Percentiles rank a stretch among this genome's conserved stretches.
Conservation (phyloP, 2,888 invertebrate species). For the Acanthosepion lycidas region DNA sequence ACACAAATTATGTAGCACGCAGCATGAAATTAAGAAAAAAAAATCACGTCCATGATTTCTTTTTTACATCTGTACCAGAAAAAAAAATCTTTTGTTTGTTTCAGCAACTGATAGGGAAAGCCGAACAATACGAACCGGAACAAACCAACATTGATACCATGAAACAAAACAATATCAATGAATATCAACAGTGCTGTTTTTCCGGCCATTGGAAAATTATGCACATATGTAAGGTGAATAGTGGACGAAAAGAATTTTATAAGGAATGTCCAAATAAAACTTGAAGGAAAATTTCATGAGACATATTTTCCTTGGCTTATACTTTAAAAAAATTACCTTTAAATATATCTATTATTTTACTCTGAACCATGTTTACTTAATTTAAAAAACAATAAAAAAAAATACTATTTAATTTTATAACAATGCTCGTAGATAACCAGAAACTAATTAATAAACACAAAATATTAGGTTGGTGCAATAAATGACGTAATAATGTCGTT, state of each 20-base stretch:
- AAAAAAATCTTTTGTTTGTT: neutral
- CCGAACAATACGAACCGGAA: neutral
- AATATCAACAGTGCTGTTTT: neutral
- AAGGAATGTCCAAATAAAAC: neutral
- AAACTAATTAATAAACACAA: no score
- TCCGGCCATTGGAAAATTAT: neutral
- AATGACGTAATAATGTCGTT: no score
- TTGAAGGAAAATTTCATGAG: neutral
- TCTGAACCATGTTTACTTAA: no score
- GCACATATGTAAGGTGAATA: neutral
- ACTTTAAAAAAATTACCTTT: no score
- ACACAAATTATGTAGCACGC: neutral
- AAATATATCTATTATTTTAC: no score
- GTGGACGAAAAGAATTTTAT: neutral
- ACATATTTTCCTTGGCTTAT: no score
- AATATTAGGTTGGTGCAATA: no score
- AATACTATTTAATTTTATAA: no score
- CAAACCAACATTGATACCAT: neutral
- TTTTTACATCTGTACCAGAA: neutral
- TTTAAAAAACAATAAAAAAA: no score
- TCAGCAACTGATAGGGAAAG: neutral
- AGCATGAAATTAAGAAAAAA: neutral
- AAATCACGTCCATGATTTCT: neutral
- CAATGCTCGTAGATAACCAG: no score
- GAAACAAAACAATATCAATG: neutral